These are phyloP conservation scores for Matsumyia berberina DNA, from an alignment of 2,888 invertebrate genomes.

Conservation along the genomic window DNA sequence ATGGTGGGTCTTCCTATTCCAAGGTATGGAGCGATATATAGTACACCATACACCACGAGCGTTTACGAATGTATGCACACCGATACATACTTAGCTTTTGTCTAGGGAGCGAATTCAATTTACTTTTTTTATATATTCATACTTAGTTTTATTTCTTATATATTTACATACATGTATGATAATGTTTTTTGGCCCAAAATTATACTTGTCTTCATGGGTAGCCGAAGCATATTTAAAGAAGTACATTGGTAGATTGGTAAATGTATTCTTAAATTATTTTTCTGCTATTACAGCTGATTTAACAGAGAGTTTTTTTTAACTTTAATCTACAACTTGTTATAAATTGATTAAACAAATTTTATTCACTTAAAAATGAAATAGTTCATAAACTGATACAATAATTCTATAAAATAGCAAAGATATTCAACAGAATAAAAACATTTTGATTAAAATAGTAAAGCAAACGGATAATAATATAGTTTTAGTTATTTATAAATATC, in stretches of 20 bases:
- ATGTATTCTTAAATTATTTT: conserved; percentile 39
- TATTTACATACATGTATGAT: no score
- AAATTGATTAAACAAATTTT: conserved; percentile 4
- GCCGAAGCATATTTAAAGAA: not conserved
- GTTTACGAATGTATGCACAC: no score
- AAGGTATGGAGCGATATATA: no score
- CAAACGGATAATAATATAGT: conserved; percentile 24
- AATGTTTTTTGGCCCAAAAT: not conserved
- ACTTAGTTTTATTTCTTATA: no score
- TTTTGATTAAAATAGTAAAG: conserved; percentile 35
- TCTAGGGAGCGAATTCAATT: no score
- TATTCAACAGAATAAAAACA: conserved; percentile 31
- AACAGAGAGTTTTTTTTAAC: not conserved
- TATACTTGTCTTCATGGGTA: not conserved
- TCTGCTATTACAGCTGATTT: not conserved
- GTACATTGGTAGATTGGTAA: conserved; percentile 28
- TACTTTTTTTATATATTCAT: no score
- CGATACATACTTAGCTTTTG: no score
- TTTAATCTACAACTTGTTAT: conserved; percentile 19
- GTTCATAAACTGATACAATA: conserved; percentile 34
- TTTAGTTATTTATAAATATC: conserved; percentile 60
- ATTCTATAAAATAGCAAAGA: conserved; percentile 7
- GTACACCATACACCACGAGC: no score
- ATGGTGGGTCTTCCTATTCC: no score
- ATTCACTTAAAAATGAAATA: conserved; percentile 12